Evolutionary conservation across 2,888 invertebrate species (phyloP).

Genomic region (Teleogryllus oceanicus): DNA sequence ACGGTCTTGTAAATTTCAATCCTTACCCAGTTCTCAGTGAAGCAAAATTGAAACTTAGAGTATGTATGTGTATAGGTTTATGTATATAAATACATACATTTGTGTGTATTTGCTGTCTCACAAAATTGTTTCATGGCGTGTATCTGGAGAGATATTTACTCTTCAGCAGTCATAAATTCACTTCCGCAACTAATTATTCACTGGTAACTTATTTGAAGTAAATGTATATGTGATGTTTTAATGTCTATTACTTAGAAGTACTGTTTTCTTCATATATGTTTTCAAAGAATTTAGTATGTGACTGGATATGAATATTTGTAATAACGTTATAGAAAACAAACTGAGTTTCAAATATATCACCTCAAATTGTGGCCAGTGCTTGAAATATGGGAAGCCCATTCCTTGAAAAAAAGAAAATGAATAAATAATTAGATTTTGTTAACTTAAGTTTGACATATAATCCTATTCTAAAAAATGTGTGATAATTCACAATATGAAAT

Average conservation of each 20-base stretch:
- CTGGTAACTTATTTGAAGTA: slow-evolving; percentile 1
- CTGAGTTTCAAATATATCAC: background rate
- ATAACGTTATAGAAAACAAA: background rate
- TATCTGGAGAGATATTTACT: background rate
- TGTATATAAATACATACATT: background rate
- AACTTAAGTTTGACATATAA: too few relatives aligned
- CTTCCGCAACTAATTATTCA: background rate
- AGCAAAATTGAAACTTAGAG: background rate
- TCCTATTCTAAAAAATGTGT: too few relatives aligned
- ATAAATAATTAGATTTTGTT: too few relatives aligned
- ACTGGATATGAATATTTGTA: slow-evolving; percentile 3
- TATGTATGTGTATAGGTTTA: slow-evolving; percentile 18
- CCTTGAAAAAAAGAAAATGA: too few relatives aligned
- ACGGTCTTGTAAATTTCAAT: background rate
- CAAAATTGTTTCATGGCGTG: too few relatives aligned
- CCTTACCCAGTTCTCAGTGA: background rate
- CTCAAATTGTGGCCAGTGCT: background rate
- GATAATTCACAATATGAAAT: too few relatives aligned
- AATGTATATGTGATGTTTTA: slow-evolving; percentile 5
- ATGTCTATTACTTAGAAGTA: background rate
- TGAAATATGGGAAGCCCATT: background rate
- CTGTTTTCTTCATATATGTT: slow-evolving; percentile 1
- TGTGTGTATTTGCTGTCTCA: background rate
- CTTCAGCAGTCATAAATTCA: background rate
- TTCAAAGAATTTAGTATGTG: background rate